Percentiles rank a stretch among this genome's conserved stretches.
Evolutionary conservation across 2,113 vertebrate genomes (phyloP).

Genomic region (Leuciscus idus): DNA sequence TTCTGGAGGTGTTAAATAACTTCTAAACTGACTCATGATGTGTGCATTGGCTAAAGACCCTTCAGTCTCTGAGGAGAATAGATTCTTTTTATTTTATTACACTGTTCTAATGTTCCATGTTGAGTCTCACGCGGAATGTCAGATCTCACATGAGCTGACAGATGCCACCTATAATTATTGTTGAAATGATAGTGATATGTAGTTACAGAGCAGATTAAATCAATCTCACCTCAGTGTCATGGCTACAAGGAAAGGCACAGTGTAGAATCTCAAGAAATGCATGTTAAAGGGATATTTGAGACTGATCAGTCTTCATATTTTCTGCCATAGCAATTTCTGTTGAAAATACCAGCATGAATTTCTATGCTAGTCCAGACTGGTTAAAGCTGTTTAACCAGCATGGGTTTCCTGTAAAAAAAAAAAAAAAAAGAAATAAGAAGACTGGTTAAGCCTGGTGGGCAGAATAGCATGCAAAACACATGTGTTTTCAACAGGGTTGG

Average conservation of each 20-base stretch:
- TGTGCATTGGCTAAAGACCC: slow-evolving; percentile 25
- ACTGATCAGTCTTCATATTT: slow-evolving; percentile 11
- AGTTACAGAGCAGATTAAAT: slow-evolving; percentile 33
- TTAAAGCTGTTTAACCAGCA: neutral
- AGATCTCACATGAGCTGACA: slow-evolving; percentile 40
- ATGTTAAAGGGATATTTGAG: slow-evolving; percentile 2
- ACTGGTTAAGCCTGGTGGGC: neutral
- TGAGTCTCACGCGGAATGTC: slow-evolving; percentile 33
- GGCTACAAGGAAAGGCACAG: slow-evolving; percentile 17
- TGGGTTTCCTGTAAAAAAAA: neutral
- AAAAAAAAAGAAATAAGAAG: neutral
- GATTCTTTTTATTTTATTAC: slow-evolving; percentile 27
- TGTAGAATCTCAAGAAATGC: slow-evolving; percentile 4
- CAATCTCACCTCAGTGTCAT: neutral
- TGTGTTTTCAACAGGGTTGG: neutral
- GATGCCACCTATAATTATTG: slow-evolving; percentile 67
- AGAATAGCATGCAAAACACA: slow-evolving; percentile 1
- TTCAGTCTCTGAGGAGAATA: neutral
- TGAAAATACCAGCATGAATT: slow-evolving; percentile 12
- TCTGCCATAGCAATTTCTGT: neutral
- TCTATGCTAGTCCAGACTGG: neutral
- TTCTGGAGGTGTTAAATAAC: slow-evolving; percentile 37
- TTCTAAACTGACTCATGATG: slow-evolving; percentile 35
- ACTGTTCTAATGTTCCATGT: slow-evolving; percentile 19
- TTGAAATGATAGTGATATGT: slow-evolving; percentile 34